Percentiles rank a stretch among this genome's conserved stretches.
Conservation (phyloP, 2,797 vertebrate species). For the Halcyon smyrnensis region DNA sequence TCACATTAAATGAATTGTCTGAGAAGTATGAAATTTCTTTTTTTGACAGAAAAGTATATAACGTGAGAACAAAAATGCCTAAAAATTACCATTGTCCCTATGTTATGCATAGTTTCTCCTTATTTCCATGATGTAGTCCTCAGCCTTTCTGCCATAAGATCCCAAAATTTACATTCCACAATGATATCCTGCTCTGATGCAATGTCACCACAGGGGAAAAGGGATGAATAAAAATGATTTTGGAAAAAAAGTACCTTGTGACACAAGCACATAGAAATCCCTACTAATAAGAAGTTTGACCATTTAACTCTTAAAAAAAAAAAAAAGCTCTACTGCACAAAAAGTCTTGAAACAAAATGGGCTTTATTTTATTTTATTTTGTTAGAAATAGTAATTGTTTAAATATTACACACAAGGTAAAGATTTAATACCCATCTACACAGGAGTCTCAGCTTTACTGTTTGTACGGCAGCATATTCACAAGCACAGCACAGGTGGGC, state of each 20-base stretch:
- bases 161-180: not conserved
- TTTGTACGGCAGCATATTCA: accelerated
- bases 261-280: not conserved
- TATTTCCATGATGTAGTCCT: not conserved
- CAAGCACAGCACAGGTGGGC: not conserved
- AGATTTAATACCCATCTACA: not conserved
- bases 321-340: not conserved
- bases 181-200: not conserved
- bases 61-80: not conserved
- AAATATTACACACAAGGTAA: not conserved
- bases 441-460: not conserved
- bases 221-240: not conserved
- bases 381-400: not conserved
- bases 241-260: not conserved
- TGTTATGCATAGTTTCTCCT: not conserved
- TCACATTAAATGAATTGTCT: not conserved
- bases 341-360: not conserved
- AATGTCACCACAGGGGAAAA: not conserved
- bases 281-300: not conserved
- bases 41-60: not conserved
- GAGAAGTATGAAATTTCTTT: not conserved
- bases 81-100: not conserved
- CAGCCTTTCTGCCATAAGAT: not conserved
- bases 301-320: not conserved
- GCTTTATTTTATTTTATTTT: not conserved